A percentile compares a stretch with the other conserved stretches of the same genome.
Conservation (phyloP, 2,797 vertebrate genomes). For the Smutsia gigantea region DNA sequence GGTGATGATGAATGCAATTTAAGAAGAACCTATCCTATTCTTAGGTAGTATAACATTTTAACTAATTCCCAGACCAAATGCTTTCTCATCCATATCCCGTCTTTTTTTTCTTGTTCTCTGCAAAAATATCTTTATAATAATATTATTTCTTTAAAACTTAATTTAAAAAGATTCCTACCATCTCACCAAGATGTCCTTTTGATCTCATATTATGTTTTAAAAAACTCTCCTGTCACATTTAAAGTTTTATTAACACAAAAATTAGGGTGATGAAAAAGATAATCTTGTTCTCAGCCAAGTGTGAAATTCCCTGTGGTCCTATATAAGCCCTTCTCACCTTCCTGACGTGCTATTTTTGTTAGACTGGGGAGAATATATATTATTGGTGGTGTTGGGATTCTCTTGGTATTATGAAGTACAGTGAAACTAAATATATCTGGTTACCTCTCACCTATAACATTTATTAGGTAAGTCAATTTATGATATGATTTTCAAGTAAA, state of each 20-base stretch:
- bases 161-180: conserved; percentile 51
- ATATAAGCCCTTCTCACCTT: neutral
- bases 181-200: conserved; percentile 49
- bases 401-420: neutral
- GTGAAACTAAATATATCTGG: neutral
- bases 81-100: neutral
- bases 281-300: conserved; percentile 46
- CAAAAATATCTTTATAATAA: conserved; percentile 53
- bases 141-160: conserved; percentile 63
- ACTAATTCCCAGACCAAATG: neutral
- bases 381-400: neutral
- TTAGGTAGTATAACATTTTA: neutral
- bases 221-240: conserved; percentile 26
- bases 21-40: neutral
- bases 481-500: conserved; percentile 12
- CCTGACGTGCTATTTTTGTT: conserved; percentile 2
- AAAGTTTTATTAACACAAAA: conserved; percentile 66
- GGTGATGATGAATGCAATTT: neutral
- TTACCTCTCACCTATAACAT: conserved; percentile 24
- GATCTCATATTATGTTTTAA: conserved; percentile 7
- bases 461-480: neutral
- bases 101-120: conserved; percentile 51
- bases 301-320: neutral
- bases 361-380: neutral
- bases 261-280: conserved; percentile 64